phyloP scores from a whole-genome alignment of 2,113 vertebrate genomes.

The Colaptes auratus region DNA sequence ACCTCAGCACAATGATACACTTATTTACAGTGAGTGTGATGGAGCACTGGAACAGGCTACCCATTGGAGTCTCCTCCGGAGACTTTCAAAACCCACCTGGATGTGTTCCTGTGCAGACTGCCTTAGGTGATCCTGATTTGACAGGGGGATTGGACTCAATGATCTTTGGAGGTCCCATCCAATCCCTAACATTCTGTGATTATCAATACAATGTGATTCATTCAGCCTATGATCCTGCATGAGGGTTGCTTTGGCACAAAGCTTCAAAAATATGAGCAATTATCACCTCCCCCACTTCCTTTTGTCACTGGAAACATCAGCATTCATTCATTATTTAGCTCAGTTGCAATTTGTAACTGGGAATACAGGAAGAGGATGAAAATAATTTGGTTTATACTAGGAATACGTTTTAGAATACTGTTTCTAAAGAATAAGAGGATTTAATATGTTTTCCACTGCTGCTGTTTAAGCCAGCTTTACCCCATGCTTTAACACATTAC shows the following conservation, averaged over 20 bases:
- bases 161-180: too few species aligned
- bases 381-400: constrained; percentile 32
- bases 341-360: constrained; percentile 25
- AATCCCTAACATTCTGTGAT: neutral
- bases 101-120: too few species aligned
- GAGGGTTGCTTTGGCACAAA: neutral
- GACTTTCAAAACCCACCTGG: too few species aligned
- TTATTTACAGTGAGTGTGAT: too few species aligned
- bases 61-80: too few species aligned
- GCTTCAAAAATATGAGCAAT: constrained; percentile 37
- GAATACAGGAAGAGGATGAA: neutral
- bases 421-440: constrained; percentile 28
- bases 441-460: constrained; percentile 25
- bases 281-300: constrained; percentile 17
- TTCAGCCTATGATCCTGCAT: neutral
- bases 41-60: too few species aligned
- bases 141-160: too few species aligned
- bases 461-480: constrained; percentile 26
- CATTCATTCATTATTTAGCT: constrained; percentile 43
- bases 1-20: too few species aligned
- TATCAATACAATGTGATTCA: constrained; percentile 1
- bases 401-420: constrained; percentile 35
- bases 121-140: too few species aligned
- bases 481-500: neutral
- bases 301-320: constrained; percentile 9